Base-by-base conservation (phyloP, 92 coral and sea anemone species). In the Palythoa caribaeorum region DNA sequence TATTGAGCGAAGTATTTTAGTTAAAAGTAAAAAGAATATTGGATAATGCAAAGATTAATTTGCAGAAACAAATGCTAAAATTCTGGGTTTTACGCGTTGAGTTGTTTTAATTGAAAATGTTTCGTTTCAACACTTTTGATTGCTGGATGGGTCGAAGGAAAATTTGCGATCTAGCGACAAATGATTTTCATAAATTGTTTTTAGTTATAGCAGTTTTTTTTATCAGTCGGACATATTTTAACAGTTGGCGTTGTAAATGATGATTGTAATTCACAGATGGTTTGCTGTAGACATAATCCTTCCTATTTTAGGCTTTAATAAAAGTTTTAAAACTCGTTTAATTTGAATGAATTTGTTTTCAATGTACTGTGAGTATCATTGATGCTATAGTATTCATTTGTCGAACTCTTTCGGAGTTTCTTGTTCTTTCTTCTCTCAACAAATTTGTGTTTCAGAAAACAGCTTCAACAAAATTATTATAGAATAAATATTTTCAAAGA, bases 291-390 rank as follows among this genome's bases (percentile, higher is more conserved):
- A 20, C 66, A 28, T 81, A 66, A 81, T 66, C 76, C 86, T 40
- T 81, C 62, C 60, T 71, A 65, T 81, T 71, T 81, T 81, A 35
- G 20, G 76, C 63, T 36, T 81, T 47, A 68, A 65, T 81, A 48
- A 81, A 81, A 81, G 86, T 81, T 81, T 81, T 68, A 81, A 81
- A 81, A 81, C 86, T 81, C 86, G 62, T 81, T 81, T 81, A 81
- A 81, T 81, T 68, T 65, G 76, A 36, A 68, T 51, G 86, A 81
- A 65, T 28, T 81, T 50, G 73, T 66, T 65, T 35, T 20, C 12
- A 65, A 21, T 68, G 76, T 69, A 81, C 50, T 48, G 16, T 20
- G 13, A 81, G 86, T 21, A 11, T 12, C 76, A 44, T 40, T 68
- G 86, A 20, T 66, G 75, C 75, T 2, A 17, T 10, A 19, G 20